Evolutionary conservation across 2,888 invertebrate genomes (phyloP).

Genomic region (Timandra comae): DNA sequence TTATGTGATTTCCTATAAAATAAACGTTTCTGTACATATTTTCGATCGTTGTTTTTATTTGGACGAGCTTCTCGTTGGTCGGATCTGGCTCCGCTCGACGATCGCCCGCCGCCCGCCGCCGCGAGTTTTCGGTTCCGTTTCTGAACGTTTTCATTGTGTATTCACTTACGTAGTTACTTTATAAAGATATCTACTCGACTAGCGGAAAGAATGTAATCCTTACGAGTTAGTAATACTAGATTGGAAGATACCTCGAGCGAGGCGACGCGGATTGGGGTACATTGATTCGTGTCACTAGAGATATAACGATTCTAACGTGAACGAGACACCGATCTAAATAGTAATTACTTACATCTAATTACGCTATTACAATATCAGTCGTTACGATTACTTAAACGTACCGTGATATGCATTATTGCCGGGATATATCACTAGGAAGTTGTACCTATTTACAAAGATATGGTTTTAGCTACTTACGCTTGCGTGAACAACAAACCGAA

Average conservation of each 20-base stretch:
- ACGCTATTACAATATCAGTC: constrained; percentile 51
- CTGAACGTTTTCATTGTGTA: neutral
- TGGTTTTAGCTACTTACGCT: constrained; percentile 33
- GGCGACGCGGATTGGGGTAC: constrained; percentile 32
- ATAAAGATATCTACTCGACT: constrained; percentile 45
- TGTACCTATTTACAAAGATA: constrained; percentile 53
- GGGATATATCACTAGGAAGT: constrained; percentile 59
- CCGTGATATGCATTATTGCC: constrained; percentile 73
- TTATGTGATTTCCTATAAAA: constrained; percentile 66
- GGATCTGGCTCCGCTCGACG: constrained; percentile 3
- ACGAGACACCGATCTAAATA: constrained; percentile 15
- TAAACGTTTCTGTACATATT: constrained; percentile 76
- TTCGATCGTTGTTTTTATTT: constrained; percentile 68
- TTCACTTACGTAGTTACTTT: constrained; percentile 30
- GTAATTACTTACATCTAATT: constrained; percentile 20
- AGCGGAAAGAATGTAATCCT: constrained; percentile 32
- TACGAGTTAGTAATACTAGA: constrained; percentile 31
- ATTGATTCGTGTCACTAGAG: constrained; percentile 39
- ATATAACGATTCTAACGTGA: constrained; percentile 34
- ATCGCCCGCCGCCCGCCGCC: constrained; percentile 3
- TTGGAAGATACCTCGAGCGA: constrained; percentile 31
- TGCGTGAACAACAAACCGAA: constrained; percentile 28
- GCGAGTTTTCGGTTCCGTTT: constrained; percentile 1
- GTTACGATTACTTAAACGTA: constrained; percentile 39
- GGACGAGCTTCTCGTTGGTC: constrained; percentile 28